phyloP scores from a whole-genome alignment of 2,797 vertebrate genomes.

The Pipistrellus nathusii region DNA sequence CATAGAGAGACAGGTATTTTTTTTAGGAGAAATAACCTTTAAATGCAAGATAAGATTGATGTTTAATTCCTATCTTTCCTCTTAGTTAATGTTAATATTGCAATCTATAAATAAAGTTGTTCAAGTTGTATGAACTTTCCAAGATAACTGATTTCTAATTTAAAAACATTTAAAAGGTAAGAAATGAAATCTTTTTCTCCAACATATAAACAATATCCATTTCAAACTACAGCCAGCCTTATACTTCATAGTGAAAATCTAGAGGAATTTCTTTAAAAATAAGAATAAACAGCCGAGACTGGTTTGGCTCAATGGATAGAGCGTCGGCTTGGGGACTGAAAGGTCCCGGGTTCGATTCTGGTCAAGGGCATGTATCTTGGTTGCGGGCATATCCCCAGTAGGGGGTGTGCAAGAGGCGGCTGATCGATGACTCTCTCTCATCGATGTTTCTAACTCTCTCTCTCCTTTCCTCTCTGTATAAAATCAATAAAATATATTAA shows the following conservation, averaged over 20 bases:
- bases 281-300: background rate
- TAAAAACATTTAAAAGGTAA: constrained; percentile 43
- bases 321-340: too few relatives aligned
- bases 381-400: too few relatives aligned
- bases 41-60: background rate
- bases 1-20: background rate
- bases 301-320: too few relatives aligned
- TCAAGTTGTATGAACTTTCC: background rate
- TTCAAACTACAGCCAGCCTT: background rate
- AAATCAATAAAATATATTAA: too few relatives aligned
- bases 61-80: constrained; percentile 19
- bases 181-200: constrained; percentile 13
- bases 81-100: constrained; percentile 1
- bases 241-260: background rate
- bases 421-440: too few relatives aligned
- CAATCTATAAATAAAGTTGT: constrained; percentile 38
- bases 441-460: too few relatives aligned
- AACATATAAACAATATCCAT: background rate
- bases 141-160: constrained; percentile 40
- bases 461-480: too few relatives aligned
- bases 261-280: constrained; percentile 16
- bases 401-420: too few relatives aligned
- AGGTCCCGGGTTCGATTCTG: too few relatives aligned
- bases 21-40: background rate
- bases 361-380: too few relatives aligned